Evolutionary conservation across 64 coral and sea anemone species (phyloP), one percentile per base, ranked within the genome.

Genomic region (Catalaphyllia jardinei): DNA sequence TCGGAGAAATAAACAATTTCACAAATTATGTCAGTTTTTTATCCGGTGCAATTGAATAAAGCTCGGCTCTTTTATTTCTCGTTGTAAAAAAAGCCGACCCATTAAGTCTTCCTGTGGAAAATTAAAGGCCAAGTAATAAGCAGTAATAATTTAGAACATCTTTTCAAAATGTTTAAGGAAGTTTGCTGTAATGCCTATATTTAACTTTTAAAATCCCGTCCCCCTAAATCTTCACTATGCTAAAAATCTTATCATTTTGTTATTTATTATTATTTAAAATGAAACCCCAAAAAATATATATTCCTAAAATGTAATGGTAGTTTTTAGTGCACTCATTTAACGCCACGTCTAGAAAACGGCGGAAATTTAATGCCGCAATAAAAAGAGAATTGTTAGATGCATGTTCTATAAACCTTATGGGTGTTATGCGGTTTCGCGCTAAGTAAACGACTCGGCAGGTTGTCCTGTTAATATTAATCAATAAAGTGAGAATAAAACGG

Each of bases 41-140:
- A 71, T 85, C 81, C 81, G 81, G 81, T 24, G 20, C 81, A n/a
- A 69, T 85, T 71, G 81, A 85, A 69, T 85, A 71, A 85, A 71
- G 81, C 62, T 50, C 35, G 63, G 22, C 38, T 35, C 63, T 15
- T 85, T 61, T 85, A 85, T 71, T 85, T 85, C 39, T 16, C 62
- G 79, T 85, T 28, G 69, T 85, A 71, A 83, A 46, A 64, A 71
- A 51, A 35, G 38, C 81, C 81, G 81, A 85, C 63, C 81, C 81
- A 85, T 85, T 85, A 85, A 85, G 65, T 85, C 33, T 64, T 71
- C 63, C 17, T 69, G 62, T 33, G 62, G 31, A 85, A 85, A 85
- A 64, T 85, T 85, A 85, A 71, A 85, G 24, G 33, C 20, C 49
- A 71, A 71, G n/a, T 71, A 51, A 69, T 27, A 67, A 71, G 19